Percentiles rank a stretch among this genome's conserved stretches.
Evolutionary conservation across 1,140 invertebrate genomes (phyloP).

Genomic region (Amyelois transitella): DNA sequence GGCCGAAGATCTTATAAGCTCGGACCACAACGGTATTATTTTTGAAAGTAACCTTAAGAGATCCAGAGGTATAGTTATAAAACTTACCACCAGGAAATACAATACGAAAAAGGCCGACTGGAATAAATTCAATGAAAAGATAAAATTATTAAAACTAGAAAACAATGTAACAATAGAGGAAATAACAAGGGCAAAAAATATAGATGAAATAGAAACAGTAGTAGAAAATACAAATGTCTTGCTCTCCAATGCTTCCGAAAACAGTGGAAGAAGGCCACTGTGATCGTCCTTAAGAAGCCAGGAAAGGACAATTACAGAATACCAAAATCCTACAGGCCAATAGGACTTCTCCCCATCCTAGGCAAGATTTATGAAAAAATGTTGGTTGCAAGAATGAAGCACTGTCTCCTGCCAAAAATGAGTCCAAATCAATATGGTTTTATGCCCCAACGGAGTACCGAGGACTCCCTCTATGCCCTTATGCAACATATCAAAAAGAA

Average conservation of each 20-base stretch:
- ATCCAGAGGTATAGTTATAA: too few species aligned
- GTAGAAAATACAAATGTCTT: constrained; percentile 5
- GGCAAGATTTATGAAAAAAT: neutral
- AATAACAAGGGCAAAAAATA: too few species aligned
- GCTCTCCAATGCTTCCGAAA: neutral
- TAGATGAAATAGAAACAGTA: too few species aligned
- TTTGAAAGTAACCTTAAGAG: too few species aligned
- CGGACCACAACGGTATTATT: too few species aligned
- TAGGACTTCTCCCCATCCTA: neutral
- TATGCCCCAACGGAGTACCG: neutral
- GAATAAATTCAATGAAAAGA: too few species aligned
- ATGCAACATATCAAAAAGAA: neutral
- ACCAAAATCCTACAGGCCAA: neutral
- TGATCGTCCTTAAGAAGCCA: too few species aligned
- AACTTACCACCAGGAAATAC: too few species aligned
- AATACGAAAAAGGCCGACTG: too few species aligned
- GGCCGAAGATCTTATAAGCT: too few species aligned
- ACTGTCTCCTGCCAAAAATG: neutral
- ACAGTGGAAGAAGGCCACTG: neutral
- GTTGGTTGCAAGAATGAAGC: neutral
- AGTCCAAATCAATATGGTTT: neutral
- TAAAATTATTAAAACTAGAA: too few species aligned
- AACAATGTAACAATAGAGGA: too few species aligned
- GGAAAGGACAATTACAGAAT: neutral
- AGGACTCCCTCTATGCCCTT: neutral